Evolutionary conservation across 2,113 vertebrate species (phyloP).

Genomic region (Ibidorhyncha struthersii): DNA sequence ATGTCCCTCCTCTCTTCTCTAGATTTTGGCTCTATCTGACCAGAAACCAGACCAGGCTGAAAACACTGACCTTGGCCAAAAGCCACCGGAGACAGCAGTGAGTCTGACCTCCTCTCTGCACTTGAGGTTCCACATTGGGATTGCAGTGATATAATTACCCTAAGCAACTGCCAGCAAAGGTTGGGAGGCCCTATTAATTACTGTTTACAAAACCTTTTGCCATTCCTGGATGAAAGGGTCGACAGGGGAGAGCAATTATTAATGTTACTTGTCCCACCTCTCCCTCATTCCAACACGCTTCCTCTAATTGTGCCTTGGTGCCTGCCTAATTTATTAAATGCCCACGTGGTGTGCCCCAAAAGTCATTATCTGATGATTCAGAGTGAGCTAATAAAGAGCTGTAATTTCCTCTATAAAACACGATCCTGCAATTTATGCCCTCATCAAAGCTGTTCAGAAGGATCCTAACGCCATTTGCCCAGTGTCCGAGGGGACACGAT

Average conservation of each 20-base stretch:
- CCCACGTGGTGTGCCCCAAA: constrained; percentile 32
- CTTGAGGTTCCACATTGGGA: constrained; percentile 27
- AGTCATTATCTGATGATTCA: constrained; percentile 45
- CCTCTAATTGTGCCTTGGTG: constrained; percentile 43
- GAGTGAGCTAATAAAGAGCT: constrained; percentile 14
- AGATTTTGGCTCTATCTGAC: background rate
- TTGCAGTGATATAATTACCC: constrained; percentile 34
- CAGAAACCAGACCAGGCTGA: background rate
- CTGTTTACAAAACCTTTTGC: constrained; percentile 37
- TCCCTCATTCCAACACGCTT: constrained; percentile 31
- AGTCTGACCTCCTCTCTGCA: constrained; percentile 8
- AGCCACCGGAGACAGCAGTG: background rate
- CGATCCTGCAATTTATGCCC: background rate
- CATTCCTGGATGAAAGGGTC: constrained; percentile 49
- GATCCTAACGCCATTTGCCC: background rate
- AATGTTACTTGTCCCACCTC: constrained; percentile 46
- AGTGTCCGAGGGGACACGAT: rapidly evolving
- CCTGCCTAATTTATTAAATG: constrained; percentile 50
- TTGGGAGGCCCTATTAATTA: constrained; percentile 52
- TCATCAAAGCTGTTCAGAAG: background rate
- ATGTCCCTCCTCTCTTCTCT: background rate
- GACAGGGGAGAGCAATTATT: constrained; percentile 28
- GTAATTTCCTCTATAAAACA: constrained; percentile 47
- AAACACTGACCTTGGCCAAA: background rate
- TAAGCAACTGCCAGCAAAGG: constrained; percentile 30